phyloP scores from a whole-genome alignment of 2,797 vertebrate genomes.

The Rhinoraja longicauda region DNA sequence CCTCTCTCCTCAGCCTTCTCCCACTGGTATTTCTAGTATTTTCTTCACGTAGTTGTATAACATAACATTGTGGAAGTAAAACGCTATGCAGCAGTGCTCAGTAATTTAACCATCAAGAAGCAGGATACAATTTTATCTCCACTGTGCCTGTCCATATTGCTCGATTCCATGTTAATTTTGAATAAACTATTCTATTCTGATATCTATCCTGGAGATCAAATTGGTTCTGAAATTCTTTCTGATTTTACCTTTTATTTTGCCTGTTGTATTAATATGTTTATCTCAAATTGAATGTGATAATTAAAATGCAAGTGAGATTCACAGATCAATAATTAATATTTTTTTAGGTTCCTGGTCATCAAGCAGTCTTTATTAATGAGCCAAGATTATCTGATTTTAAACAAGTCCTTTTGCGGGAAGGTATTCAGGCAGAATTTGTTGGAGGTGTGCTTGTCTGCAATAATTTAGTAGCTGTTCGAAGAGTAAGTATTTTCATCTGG shows the following conservation, averaged over 20 bases:
- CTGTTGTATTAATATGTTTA: background rate
- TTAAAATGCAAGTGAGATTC: background rate
- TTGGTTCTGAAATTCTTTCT: background rate
- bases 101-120: background rate
- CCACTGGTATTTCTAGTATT: too few species aligned
- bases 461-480: slow-evolving; percentile 92
- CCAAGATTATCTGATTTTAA: slow-evolving; percentile 97
- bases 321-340: background rate
- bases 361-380: slow-evolving; percentile 98
- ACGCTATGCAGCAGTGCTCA: background rate
- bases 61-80: too few species aligned
- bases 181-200: background rate
- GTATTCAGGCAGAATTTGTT: slow-evolving; percentile 96
- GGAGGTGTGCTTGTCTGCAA: slow-evolving; percentile 96
- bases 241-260: background rate
- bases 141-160: background rate
- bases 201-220: background rate
- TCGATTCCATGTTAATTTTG: background rate
- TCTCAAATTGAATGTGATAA: background rate
- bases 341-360: slow-evolving; percentile 81
- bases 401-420: slow-evolving; percentile 90
- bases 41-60: too few species aligned
- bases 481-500: slow-evolving; percentile 65
- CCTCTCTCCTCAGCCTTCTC: too few species aligned
- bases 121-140: background rate